Evolutionary conservation across 2,797 vertebrate genomes (phyloP).

Genomic region (Mus minutoides): DNA sequence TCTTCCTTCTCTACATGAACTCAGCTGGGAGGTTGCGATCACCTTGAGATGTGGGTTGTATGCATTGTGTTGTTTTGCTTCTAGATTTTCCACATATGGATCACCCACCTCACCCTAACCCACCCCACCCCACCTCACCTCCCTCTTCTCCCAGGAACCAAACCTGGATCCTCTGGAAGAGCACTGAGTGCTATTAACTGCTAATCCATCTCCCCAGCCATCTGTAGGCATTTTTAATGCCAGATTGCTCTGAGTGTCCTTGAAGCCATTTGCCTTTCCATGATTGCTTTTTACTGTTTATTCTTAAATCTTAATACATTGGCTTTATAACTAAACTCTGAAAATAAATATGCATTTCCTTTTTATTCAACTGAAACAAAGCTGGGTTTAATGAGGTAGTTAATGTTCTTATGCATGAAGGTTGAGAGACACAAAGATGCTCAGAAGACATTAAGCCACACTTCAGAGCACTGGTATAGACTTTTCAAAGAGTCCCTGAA

Average conservation of each 20-base stretch:
- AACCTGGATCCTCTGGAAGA: too few species aligned
- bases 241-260: background rate
- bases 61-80: fast-evolving
- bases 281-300: background rate
- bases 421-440: background rate
- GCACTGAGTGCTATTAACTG: background rate
- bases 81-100: background rate
- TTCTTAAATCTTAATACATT: background rate
- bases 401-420: background rate
- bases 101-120: background rate
- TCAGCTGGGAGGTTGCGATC: background rate
- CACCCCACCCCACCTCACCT: too few species aligned
- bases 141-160: background rate
- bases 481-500: background rate
- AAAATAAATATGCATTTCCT: background rate
- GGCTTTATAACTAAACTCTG: background rate
- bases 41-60: background rate
- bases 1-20: background rate
- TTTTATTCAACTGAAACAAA: background rate
- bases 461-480: background rate
- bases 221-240: background rate
- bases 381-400: background rate
- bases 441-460: background rate
- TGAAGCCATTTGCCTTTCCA: slow-evolving; percentile 19
- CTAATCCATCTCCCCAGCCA: background rate